phyloP scores from a whole-genome alignment of 2,888 invertebrate species.

The Crematogaster levior region DNA sequence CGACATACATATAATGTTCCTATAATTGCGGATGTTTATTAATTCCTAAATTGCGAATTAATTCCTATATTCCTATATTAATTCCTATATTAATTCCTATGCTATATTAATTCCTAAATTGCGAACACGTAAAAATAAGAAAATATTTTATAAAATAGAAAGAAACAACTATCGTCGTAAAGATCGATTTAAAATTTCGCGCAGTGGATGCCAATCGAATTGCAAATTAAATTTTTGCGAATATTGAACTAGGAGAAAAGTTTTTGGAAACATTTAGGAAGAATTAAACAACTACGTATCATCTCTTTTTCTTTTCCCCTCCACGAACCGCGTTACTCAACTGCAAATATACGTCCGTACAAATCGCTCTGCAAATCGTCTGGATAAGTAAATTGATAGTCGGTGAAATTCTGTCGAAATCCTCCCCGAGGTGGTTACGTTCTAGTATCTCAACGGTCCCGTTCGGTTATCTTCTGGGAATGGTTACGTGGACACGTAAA shows the following conservation, averaged over 20 bases:
- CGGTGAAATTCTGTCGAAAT: slow-evolving; percentile 24
- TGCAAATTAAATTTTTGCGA: neutral
- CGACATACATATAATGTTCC: slow-evolving; percentile 5
- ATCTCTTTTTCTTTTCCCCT: neutral
- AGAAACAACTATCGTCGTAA: neutral
- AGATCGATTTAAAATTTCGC: neutral
- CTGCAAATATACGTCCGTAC: neutral
- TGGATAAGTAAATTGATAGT: neutral
- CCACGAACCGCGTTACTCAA: neutral
- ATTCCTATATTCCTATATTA: too few relatives aligned
- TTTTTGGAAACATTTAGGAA: neutral
- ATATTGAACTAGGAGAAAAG: neutral
- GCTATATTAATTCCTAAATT: too few relatives aligned
- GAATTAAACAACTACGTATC: neutral
- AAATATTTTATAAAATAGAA: neutral
- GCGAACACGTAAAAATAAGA: neutral
- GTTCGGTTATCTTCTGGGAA: neutral
- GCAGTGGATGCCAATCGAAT: neutral
- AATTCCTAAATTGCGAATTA: neutral
- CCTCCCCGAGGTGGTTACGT: neutral
- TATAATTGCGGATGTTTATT: neutral
- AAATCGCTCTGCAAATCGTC: slow-evolving; percentile 25
- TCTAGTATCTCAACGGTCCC: too few relatives aligned
- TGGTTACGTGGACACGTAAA: neutral
- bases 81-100: too few relatives aligned